A percentile compares a stretch with the other conserved stretches of the same genome.
phyloP scores from a whole-genome alignment of 2,113 vertebrate species.

The Ochotona curzoniae region DNA sequence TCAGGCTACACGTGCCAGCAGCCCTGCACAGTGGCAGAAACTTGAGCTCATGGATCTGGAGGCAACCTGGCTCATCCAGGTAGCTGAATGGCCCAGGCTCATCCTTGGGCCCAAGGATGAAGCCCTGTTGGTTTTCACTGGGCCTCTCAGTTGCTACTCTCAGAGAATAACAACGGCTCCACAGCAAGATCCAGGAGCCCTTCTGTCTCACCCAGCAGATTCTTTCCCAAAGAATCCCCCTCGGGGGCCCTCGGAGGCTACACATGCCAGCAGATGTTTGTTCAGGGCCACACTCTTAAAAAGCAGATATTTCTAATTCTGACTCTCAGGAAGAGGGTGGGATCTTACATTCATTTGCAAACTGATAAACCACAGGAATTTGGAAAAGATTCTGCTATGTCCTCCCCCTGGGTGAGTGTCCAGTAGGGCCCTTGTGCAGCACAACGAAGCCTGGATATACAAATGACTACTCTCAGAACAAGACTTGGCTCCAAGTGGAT shows the following conservation, averaged over 20 bases:
- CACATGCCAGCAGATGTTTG: background rate
- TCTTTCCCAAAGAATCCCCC: background rate
- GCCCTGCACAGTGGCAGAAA: background rate
- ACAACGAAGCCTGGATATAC: background rate
- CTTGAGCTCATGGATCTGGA: background rate
- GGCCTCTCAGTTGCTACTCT: background rate
- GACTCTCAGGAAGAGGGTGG: background rate
- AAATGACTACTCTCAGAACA: background rate
- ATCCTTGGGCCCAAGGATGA: background rate
- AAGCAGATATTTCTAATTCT: conserved; percentile 46
- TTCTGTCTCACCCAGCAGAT: background rate
- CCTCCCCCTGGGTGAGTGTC: background rate
- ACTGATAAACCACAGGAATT: conserved; percentile 36
- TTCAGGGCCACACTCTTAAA: background rate
- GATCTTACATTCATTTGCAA: background rate
- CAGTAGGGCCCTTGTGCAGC: background rate
- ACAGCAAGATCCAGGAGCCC: background rate
- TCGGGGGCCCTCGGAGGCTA: background rate
- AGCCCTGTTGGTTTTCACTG: background rate
- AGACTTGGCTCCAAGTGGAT: background rate
- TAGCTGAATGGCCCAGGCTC: background rate
- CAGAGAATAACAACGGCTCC: background rate
- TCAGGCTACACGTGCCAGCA: background rate
- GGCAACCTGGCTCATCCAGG: background rate
- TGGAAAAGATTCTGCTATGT: background rate